A percentile compares a stretch with the other conserved stretches of the same genome.
Evolutionary conservation across 2,113 vertebrate genomes (phyloP).

Genomic region (Oenanthe melanoleuca): DNA sequence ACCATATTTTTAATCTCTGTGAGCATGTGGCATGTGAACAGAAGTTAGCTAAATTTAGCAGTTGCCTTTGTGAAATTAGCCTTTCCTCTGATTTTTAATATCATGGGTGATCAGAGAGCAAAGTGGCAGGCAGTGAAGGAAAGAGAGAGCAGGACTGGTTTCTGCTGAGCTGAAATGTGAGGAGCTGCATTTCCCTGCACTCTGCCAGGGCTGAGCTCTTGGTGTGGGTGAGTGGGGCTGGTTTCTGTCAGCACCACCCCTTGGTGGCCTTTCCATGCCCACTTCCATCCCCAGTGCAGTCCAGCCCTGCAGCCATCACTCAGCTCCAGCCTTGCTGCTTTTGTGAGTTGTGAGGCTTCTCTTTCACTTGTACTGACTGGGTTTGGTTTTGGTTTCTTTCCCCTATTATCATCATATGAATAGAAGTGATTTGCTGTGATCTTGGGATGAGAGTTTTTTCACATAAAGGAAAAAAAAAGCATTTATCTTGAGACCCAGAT

Average conservation of each 20-base stretch:
- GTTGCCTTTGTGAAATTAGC: background rate
- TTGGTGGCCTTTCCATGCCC: background rate
- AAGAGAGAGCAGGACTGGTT: background rate
- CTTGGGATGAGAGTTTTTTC: background rate
- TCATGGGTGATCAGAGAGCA: background rate
- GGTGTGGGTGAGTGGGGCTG: fast-evolving
- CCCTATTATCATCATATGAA: background rate
- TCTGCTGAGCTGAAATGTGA: background rate
- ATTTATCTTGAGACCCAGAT: background rate
- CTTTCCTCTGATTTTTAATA: background rate
- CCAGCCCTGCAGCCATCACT: background rate
- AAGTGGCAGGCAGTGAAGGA: background rate
- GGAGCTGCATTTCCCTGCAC: background rate
- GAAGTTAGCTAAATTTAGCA: slow-evolving; percentile 11
- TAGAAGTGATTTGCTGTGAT: background rate
- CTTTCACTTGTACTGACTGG: background rate
- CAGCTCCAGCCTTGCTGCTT: background rate
- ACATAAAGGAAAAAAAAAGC: background rate
- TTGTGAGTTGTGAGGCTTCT: background rate
- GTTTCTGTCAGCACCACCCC: background rate
- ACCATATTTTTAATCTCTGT: background rate
- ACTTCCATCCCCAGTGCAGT: fast-evolving
- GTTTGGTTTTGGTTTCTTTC: background rate
- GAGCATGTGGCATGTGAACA: background rate
- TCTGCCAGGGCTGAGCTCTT: background rate